Evolutionary conservation across 2,113 vertebrate genomes (phyloP).

Genomic region (Gnathonemus longibarbis): DNA sequence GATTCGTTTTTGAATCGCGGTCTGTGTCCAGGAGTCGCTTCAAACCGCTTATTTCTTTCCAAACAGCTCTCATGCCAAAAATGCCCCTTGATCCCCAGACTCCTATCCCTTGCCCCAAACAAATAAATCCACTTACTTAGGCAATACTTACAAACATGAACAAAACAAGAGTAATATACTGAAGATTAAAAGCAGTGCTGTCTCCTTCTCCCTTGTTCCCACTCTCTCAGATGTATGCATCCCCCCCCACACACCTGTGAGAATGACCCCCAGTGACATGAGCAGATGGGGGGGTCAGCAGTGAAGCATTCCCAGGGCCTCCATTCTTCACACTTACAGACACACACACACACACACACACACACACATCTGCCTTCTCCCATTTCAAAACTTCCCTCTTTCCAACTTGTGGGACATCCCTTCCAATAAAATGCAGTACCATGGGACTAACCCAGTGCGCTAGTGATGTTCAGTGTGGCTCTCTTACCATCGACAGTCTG

Average conservation of each 20-base stretch:
- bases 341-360: background rate
- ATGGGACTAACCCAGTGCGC: background rate
- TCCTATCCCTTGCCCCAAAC: background rate
- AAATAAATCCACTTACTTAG: background rate
- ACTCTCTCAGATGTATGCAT: conserved; percentile 38
- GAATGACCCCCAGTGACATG: conserved; percentile 39
- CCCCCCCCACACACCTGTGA: conserved; percentile 48
- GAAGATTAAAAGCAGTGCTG: background rate
- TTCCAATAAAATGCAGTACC: background rate
- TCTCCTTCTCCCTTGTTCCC: background rate
- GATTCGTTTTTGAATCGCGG: background rate
- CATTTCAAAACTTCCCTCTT: background rate
- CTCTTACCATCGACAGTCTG: background rate
- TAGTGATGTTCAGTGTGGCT: background rate
- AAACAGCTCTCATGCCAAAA: background rate
- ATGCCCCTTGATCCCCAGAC: background rate
- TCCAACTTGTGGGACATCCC: background rate
- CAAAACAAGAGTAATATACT: background rate
- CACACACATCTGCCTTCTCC: background rate
- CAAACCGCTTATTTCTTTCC: background rate
- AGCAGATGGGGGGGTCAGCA: conserved; percentile 49
- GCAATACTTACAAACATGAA: background rate
- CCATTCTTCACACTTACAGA: background rate
- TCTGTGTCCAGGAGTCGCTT: background rate
- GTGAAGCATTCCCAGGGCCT: background rate